A percentile compares a stretch with the other conserved stretches of the same genome.
Conservation (phyloP, 2,888 invertebrate genomes). For the Leucophora obtusa region DNA sequence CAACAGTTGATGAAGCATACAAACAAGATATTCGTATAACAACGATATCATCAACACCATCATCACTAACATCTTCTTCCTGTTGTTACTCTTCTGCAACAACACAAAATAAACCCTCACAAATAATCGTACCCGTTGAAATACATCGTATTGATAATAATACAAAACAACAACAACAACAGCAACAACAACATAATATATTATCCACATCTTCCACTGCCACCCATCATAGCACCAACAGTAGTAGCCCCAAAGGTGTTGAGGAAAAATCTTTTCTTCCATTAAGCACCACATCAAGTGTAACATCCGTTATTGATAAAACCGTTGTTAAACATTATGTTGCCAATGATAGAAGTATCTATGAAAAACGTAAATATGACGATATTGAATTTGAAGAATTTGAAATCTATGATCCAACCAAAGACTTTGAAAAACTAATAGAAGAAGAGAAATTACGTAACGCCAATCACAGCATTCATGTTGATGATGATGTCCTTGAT, state of each 20-base stretch:
- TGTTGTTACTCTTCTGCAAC: background rate
- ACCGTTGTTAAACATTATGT: conserved; percentile 83
- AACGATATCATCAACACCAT: conserved; percentile 27
- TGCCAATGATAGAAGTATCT: conserved; percentile 82
- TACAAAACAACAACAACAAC: conserved; percentile 10
- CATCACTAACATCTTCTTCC: background rate
- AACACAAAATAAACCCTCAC: conserved; percentile 47
- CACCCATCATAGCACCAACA: conserved; percentile 16
- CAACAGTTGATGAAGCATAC: conserved; percentile 20
- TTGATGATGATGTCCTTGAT: too few species aligned
- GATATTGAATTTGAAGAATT: conserved; percentile 93
- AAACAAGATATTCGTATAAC: conserved; percentile 10
- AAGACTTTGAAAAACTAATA: conserved; percentile 69
- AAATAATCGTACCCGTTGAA: conserved; percentile 73
- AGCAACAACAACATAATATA: conserved; percentile 12
- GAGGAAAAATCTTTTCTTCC: conserved; percentile 59
- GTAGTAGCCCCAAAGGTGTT: conserved; percentile 46
- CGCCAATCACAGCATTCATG: background rate
- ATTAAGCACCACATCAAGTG: conserved; percentile 72
- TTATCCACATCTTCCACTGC: background rate
- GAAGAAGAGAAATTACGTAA: conserved; percentile 59
- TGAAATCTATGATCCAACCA: conserved; percentile 82
- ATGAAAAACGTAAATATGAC: conserved; percentile 83
- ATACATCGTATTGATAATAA: conserved; percentile 67
- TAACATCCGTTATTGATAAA: conserved; percentile 71